These are phyloP conservation scores for Oryzias woworae DNA, from an alignment of 2,113 vertebrate species.

Conservation along the genomic window DNA sequence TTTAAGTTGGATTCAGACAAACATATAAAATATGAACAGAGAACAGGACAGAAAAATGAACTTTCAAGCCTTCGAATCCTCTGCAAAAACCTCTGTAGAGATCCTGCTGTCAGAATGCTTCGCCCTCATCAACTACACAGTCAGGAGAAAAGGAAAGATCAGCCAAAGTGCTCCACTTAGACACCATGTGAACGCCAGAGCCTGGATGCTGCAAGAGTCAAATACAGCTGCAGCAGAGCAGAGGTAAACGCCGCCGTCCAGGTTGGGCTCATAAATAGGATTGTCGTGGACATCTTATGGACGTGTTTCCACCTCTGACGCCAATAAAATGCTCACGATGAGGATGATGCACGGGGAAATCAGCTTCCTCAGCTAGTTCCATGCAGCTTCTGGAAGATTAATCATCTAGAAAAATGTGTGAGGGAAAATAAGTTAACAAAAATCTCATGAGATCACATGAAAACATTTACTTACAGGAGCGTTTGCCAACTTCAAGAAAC, in stretches of 20 bases:
- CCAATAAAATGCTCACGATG: slow-evolving; percentile 5
- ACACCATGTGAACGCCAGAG: slow-evolving; percentile 27
- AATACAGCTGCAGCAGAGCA: slow-evolving; percentile 25
- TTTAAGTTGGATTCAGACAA: background rate
- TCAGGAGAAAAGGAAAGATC: slow-evolving; percentile 12
- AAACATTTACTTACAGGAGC: too few relatives aligned
- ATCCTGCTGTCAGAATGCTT: slow-evolving; percentile 16
- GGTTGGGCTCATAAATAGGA: slow-evolving; percentile 36
- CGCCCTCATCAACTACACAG: slow-evolving; percentile 22
- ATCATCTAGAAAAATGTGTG: slow-evolving; percentile 43
- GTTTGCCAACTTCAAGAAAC: too few relatives aligned
- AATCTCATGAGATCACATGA: background rate
- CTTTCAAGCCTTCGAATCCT: slow-evolving; percentile 7
- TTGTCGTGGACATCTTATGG: slow-evolving; percentile 45
- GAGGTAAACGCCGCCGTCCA: slow-evolving; percentile 36
- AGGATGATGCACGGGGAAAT: slow-evolving; percentile 21
- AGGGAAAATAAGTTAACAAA: background rate
- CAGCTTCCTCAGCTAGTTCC: slow-evolving; percentile 18
- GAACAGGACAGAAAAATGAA: background rate
- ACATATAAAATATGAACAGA: slow-evolving; percentile 4
- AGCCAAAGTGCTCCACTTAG: slow-evolving; percentile 9
- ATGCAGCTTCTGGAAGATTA: slow-evolving; percentile 27
- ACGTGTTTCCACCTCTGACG: slow-evolving; percentile 20
- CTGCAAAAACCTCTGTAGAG: slow-evolving; percentile 13
- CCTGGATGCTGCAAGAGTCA: slow-evolving; percentile 35